Base-by-base conservation (phyloP, 2,797 vertebrate genomes). In the Etheostoma perlongum region DNA sequence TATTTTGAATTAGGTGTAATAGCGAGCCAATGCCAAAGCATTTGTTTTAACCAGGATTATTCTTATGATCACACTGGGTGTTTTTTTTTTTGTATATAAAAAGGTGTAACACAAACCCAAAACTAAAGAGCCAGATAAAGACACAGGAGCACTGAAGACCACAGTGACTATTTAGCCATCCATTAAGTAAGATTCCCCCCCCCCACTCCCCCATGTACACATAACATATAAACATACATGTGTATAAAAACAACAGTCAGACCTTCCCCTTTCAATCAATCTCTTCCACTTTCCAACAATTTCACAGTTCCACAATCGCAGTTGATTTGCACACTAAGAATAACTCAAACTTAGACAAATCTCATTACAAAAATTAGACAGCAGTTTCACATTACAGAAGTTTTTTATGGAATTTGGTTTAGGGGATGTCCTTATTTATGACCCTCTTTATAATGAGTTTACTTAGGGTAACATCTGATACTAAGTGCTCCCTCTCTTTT, bases 161-260 rank as follows among this genome's bases (percentile, higher is more conserved):
- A 40, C 36, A 40, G 10, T 11, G 36, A 40, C 2, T 11, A 40
- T 40, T 40, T 40, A 11, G 36, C 93, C 89, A 92, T 58, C 91
- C 88, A 92, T 86, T 92, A 93, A 95, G 94, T 96, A 95, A 95
- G 94, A 6, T 94, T 96, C 0, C 36, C 36, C 36, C 0, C 36
- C 10, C 36, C 7, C 36, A n/a, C n/a, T n/a, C 36, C 36, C 36
- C 2, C 59, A 60, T 18, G 16, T 51, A 58, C 12, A 52, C 16
- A 11, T 6, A 19, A 27, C 44, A 30, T 1, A 23, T 46, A 46
- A 33, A 60, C 48, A 21, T 23, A 8, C 9, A 42, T 1, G 13
- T 55, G 18, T 63, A 21, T 54, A 19, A 63, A 44, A 42, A 9
- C 6, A 8, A 19, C 30, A 46, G 36, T 40, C 36, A 40, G 36